Percentiles rank a stretch among this genome's conserved stretches.
Conservation (phyloP, 2,888 invertebrate species). For the Heliconius ethilla region DNA sequence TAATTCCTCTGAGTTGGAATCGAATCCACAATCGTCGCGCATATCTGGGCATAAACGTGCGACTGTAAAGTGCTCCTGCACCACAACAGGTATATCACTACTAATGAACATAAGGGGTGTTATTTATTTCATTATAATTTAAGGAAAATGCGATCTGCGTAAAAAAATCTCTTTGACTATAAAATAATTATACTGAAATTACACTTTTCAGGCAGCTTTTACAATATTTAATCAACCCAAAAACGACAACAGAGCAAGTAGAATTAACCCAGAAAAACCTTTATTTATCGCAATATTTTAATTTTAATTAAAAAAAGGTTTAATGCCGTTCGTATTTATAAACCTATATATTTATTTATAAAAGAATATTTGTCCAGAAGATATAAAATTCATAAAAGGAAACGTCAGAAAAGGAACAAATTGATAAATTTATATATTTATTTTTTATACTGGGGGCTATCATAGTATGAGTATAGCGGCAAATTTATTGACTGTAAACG, state of each 20-base stretch:
- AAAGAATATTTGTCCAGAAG: not conserved
- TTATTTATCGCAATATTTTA: not conserved
- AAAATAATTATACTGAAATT: not conserved
- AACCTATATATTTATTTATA: not conserved
- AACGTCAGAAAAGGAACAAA: not conserved
- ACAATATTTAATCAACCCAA: slow-evolving; percentile 6
- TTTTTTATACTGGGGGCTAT: not conserved
- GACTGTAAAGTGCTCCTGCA: too few species aligned
- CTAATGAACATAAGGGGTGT: too few species aligned
- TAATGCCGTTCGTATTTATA: not conserved
- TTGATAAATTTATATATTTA: not conserved
- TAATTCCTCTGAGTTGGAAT: too few species aligned
- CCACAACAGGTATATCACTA: too few species aligned
- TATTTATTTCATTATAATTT: too few species aligned
- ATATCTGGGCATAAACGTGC: too few species aligned
- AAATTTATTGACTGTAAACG: not conserved
- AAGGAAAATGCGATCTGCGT: too few species aligned
- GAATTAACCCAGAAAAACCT: not conserved
- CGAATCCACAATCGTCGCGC: too few species aligned
- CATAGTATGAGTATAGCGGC: not conserved
- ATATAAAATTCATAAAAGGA: not conserved
- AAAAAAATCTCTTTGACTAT: not conserved
- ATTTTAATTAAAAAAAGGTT: not conserved
- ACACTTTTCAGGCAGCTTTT: not conserved
- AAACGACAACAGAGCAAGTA: not conserved